Evolutionary conservation across 2,797 vertebrate species (phyloP).

Genomic region (Vultur gryphus): DNA sequence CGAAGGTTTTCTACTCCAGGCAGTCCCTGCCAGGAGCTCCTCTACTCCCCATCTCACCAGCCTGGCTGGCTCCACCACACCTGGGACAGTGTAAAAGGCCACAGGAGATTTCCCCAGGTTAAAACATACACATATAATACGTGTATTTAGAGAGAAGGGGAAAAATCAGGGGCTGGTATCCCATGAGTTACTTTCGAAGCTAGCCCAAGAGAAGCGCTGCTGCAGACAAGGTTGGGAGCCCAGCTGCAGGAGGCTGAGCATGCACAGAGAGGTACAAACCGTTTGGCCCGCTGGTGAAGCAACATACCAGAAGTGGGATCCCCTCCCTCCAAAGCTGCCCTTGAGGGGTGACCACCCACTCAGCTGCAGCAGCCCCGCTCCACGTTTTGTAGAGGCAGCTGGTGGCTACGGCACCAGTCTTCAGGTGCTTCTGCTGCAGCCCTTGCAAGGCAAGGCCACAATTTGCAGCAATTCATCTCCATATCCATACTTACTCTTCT

Average conservation of each 20-base stretch:
- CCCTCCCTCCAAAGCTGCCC: neutral
- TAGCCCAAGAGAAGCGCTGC: neutral
- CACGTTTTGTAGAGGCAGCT: neutral
- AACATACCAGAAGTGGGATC: neutral
- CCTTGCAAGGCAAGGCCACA: neutral
- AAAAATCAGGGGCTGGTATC: neutral
- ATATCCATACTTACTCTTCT: neutral
- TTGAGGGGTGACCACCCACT: neutral
- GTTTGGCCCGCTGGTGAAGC: neutral
- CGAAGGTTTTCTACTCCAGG: accelerated
- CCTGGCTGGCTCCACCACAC: accelerated
- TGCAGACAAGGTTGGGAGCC: neutral
- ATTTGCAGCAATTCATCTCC: neutral
- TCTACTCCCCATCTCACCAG: neutral
- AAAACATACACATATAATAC: neutral
- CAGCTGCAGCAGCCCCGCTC: neutral
- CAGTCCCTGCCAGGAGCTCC: neutral
- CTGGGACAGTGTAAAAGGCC: neutral
- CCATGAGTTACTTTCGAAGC: neutral
- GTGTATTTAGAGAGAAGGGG: neutral
- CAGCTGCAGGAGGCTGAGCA: neutral
- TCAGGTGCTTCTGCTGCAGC: neutral
- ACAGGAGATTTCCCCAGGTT: neutral
- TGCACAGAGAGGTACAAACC: neutral
- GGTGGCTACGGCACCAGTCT: neutral